Conservation (phyloP, 2,113 vertebrate genomes). For the Pionites leucogaster region DNA sequence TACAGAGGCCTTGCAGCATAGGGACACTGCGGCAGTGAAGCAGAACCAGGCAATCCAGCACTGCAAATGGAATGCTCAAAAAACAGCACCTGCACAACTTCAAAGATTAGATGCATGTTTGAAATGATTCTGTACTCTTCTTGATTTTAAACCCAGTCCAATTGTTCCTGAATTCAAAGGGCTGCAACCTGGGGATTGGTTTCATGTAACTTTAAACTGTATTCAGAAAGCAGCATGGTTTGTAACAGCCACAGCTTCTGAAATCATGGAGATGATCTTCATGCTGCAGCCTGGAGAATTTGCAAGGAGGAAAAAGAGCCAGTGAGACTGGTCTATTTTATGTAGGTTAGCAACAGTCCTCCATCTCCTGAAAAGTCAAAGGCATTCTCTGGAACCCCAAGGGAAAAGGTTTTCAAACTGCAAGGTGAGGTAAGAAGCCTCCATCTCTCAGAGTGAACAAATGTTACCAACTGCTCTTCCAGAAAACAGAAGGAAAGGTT, state of each 20-base stretch:
- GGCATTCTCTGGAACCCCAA: neutral
- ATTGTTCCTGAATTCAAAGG: neutral
- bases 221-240: neutral
- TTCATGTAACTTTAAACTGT: neutral
- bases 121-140: neutral
- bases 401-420: neutral
- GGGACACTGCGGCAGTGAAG: fast-evolving
- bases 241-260: neutral
- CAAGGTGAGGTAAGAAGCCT: neutral
- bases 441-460: neutral
- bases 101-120: neutral
- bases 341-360: neutral
- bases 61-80: neutral
- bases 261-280: neutral
- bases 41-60: neutral
- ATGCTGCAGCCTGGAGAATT: neutral
- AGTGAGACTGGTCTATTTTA: neutral
- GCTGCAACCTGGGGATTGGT: fast-evolving
- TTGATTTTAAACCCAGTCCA: neutral
- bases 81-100: neutral
- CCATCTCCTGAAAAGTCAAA: neutral
- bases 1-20: neutral
- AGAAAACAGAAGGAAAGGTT: neutral
- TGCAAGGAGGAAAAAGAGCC: neutral
- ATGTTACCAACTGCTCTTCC: neutral